Conservation (phyloP, 2,797 vertebrate genomes). For the Apogon hyalosoma region DNA sequence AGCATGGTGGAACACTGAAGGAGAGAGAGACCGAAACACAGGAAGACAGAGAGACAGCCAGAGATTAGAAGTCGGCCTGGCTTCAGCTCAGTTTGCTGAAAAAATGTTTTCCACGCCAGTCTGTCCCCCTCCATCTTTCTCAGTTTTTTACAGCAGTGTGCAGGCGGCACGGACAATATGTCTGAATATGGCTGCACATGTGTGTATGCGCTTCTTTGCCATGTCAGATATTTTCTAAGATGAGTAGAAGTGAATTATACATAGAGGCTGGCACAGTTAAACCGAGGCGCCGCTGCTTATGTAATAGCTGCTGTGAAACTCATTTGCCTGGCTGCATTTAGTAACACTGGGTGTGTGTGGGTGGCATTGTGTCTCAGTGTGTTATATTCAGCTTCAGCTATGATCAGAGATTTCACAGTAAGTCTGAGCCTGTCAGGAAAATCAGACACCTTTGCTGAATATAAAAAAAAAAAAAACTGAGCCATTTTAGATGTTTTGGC, state of each 20-base stretch:
- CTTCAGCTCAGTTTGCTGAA: conserved; percentile 75
- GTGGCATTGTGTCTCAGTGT: conserved; percentile 23
- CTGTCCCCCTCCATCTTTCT: conserved; percentile 45
- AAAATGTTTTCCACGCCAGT: conserved; percentile 71
- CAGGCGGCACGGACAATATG: conserved; percentile 52
- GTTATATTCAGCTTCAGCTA: conserved; percentile 26
- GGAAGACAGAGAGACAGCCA: conserved; percentile 50
- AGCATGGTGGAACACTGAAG: conserved; percentile 34
- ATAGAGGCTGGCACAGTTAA: conserved; percentile 75
- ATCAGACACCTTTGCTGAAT: conserved; percentile 30
- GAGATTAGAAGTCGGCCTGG: conserved; percentile 73
- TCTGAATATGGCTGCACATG: conserved; percentile 64
- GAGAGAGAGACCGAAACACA: conserved; percentile 49
- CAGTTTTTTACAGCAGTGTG: conserved; percentile 46
- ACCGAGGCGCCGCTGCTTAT: conserved; percentile 75
- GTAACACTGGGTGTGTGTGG: conserved; percentile 42
- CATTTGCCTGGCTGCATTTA: conserved; percentile 72
- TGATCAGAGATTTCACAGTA: conserved; percentile 49
- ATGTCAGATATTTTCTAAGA: conserved; percentile 71
- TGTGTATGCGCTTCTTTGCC: conserved; percentile 51
- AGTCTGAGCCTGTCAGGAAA: conserved; percentile 13
- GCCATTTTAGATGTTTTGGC: conserved; percentile 35
- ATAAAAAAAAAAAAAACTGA: conserved; percentile 1
- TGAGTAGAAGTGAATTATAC: conserved; percentile 77
- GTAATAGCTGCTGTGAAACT: conserved; percentile 80